These are phyloP conservation scores for Leptobrachium leishanense DNA, from an alignment of 2,113 vertebrate species.

Conservation along the genomic window DNA sequence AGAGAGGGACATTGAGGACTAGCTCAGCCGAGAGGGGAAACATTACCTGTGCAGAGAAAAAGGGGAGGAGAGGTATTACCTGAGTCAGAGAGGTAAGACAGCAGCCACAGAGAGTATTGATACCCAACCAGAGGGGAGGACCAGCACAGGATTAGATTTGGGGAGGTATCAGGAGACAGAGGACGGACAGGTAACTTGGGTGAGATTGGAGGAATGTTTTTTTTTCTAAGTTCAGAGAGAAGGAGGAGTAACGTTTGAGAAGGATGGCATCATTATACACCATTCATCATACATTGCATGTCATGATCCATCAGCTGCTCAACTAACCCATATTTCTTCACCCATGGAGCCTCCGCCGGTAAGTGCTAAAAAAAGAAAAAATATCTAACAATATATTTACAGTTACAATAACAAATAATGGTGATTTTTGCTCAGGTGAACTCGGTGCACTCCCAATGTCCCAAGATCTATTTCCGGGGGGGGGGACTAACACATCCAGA, in stretches of 20 bases:
- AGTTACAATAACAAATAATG: no score
- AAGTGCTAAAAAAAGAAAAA: neutral
- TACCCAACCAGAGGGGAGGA: no score
- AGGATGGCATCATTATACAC: neutral
- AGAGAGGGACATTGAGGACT: slow-evolving; percentile 1
- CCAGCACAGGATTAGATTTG: neutral
- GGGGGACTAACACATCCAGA: no score
- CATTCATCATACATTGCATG: neutral
- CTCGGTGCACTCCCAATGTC: no score
- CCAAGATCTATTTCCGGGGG: no score
- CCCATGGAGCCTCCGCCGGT: slow-evolving; percentile 38
- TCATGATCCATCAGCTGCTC: neutral
- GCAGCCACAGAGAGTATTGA: neutral
- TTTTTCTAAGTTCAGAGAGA: neutral
- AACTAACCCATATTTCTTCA: slow-evolving; percentile 6
- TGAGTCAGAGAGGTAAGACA: neutral
- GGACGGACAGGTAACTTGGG: neutral
- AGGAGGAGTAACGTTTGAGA: neutral
- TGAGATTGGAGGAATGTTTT: neutral
- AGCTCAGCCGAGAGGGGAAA: neutral
- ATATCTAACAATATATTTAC: no score
- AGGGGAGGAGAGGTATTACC: neutral
- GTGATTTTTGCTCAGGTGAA: no score
- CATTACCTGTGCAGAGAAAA: neutral
- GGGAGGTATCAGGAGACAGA: neutral